Base-by-base conservation (phyloP, 2,797 vertebrate genomes). In the Jordanella pulchra region DNA sequence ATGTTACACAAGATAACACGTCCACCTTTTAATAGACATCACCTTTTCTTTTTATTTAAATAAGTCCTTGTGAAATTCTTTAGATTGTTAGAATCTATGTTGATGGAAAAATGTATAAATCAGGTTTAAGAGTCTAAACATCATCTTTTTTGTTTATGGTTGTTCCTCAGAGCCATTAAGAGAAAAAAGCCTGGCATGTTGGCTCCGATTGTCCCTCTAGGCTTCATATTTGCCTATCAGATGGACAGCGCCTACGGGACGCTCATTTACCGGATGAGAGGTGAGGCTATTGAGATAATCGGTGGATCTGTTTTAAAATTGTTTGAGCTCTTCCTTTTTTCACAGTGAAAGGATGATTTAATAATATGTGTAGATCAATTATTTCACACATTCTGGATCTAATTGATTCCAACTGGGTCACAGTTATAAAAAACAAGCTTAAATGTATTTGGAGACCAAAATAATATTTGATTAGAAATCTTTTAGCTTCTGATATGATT, bases 211-310 rank as follows among this genome's bases (percentile, higher is more conserved):
- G 0, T 97, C 63, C 96, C 96, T 13, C 93, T 97, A 67, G 44
- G 96, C 77, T 96, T 98, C 78, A 27, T 97, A 66, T 30, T 97
- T 54, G 85, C 77, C 67, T 97, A 96, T 89, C 96, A 97, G 45
- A 88, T 95, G 89, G 97, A 98, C 89, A 87, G 90, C 80, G 96
- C 94, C 54, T 97, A 97, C 45, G 96, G 96, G 55, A 96, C 94
- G 0, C 74, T 97, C n/a, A 51, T 95, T 68, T 86, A 95, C 78
- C 96, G 96, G 30, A 95, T 97, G 84, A 96, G 94, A 95, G 92
- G 96, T 98, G 86, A 79, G 73, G 54, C 30, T 3, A 13, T 25
- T 13, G 32, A 42, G 11, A 35, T 35, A 35, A 35, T 39, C 9
- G 35, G 35, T 39, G 35, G 35, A 7, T 39, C 35, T 39, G 5